Evolutionary conservation across 2,113 vertebrate species (phyloP), one percentile per base, ranked within the genome.

Genomic region (Campylorhamphus procurvoides): DNA sequence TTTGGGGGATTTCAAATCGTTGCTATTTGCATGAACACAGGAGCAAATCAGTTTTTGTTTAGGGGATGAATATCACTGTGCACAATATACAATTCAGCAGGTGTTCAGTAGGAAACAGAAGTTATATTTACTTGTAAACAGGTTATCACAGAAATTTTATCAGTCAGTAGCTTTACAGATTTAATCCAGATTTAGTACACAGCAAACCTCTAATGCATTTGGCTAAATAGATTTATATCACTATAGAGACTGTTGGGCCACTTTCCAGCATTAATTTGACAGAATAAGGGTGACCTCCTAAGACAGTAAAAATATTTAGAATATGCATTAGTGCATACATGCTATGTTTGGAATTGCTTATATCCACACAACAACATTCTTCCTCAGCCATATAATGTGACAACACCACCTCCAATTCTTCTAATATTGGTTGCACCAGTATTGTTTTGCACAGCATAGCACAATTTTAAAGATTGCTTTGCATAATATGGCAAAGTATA

Each of bases 41-140:
- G 14, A 81, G 44, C 31, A 89, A 93, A 84, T 84, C n/a, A 81
- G 18, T 69, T 93, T 94, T 80, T 84, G 35, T 83, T 91, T 66
- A 39, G 14, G 46, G 69, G 1, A 0, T 56, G 50, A 77, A 49
- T 62, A 93, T 49, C 40, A 66, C 24, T n/a, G 28, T 44, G 50
- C 8, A 71, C 24, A 81, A 49, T 77, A 56, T 56, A 40, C 25
- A 72, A 58, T 79, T 31, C 62, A 88, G 25, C 8, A 76, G 47
- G 6, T 47, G 19, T 55, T 91, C 49, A 46, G 14, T 24, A 83
- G 37, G 39, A 93, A 84, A 55, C 3, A 76, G 44, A 80, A 76
- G 23, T 83, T 6, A 19, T 56, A 83, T 58, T 78, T 83, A 35
- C 47, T 82, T 68, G 40, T 11, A 72, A 82, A 74, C 3, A 10